Base-by-base conservation (phyloP, 2,113 vertebrate species). In the Corythaixoides concolor region DNA sequence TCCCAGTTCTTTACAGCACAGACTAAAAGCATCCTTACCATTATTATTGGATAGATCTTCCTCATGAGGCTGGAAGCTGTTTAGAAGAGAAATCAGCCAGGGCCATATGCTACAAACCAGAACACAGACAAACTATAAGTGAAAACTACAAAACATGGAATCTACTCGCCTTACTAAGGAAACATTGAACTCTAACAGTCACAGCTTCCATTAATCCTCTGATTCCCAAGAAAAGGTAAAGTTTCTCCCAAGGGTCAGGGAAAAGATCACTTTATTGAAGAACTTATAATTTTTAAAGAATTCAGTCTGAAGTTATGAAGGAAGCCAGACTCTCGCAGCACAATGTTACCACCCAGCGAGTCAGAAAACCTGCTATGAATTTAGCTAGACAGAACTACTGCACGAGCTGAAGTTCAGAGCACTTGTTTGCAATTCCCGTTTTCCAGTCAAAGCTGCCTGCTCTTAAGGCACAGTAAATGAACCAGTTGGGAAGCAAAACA, bases 51-150 rank as follows among this genome's bases (percentile, higher is more conserved):
- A 98, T 23, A 99, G 97, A 92, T 99, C 99, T 59, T 99, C 99
- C 81, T 99, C 99, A 85, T 98, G 99, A 66, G 99, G 99, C 92
- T 99, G 99, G 97, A 99, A 99, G 95, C 99, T 99, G 97, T 99
- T 99, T 60, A 99, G 98, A 95, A 99, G 98, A 85, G 99, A 99
- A 90, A 99, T 99, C 72, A 99, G 97, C 99, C 99, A 99, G 32
- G 99, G 99, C 99, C 99, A 99, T 97, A 99, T 97, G 79, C 99
- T 99, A 91, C 69, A 94, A 97, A 93, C 80, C 55, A 97, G 93
- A 63, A 96, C 81, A 96, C 60, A 47, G 67, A 59, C 78, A 95
- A 92, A 82, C 4, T 3, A 1, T 63, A 52, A 91, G 75, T 58
- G 63, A 85, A 87, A 95, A 69, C 28, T 41, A 50, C 33, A 75